Conservation (phyloP, 2,113 vertebrate genomes). For the Alethe diademata region DNA sequence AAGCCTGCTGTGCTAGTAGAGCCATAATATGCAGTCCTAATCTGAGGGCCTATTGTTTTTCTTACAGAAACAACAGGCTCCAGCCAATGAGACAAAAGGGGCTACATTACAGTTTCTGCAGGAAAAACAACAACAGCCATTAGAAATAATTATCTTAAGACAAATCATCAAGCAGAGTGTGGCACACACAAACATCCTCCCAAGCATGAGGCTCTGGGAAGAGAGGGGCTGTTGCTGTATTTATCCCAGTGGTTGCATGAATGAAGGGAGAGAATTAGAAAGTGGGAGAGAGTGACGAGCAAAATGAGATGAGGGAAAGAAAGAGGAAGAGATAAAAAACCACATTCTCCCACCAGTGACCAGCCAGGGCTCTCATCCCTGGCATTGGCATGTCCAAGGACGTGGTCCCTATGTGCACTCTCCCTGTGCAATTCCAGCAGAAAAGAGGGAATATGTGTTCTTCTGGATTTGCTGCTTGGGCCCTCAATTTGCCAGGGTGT, state of each 20-base stretch:
- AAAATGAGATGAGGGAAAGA: background rate
- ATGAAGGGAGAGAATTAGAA: background rate
- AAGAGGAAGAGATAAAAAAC: background rate
- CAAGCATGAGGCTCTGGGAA: slow-evolving; percentile 12
- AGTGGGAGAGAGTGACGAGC: background rate
- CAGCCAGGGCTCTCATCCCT: background rate
- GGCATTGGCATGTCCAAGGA: background rate
- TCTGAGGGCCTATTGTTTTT: slow-evolving; percentile 78
- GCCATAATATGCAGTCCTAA: slow-evolving; percentile 77
- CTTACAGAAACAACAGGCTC: slow-evolving; percentile 77
- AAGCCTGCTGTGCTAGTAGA: slow-evolving; percentile 77
- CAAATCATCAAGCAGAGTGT: slow-evolving; percentile 38
- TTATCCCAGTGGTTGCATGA: background rate
- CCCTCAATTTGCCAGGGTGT: slow-evolving; percentile 22
- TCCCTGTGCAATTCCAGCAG: background rate
- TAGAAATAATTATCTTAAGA: slow-evolving; percentile 72
- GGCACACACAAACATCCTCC: slow-evolving; percentile 54
- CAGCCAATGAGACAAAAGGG: slow-evolving; percentile 70
- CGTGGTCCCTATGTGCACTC: accelerated
- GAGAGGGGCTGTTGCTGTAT: slow-evolving; percentile 23
- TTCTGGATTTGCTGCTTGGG: slow-evolving; percentile 18
- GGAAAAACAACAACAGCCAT: slow-evolving; percentile 68
- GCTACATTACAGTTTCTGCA: slow-evolving; percentile 73
- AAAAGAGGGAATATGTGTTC: background rate
- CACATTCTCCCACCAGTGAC: background rate